These are phyloP conservation scores for Drosophila emarginata DNA, from an alignment of 2,888 invertebrate species.

Conservation along the genomic window DNA sequence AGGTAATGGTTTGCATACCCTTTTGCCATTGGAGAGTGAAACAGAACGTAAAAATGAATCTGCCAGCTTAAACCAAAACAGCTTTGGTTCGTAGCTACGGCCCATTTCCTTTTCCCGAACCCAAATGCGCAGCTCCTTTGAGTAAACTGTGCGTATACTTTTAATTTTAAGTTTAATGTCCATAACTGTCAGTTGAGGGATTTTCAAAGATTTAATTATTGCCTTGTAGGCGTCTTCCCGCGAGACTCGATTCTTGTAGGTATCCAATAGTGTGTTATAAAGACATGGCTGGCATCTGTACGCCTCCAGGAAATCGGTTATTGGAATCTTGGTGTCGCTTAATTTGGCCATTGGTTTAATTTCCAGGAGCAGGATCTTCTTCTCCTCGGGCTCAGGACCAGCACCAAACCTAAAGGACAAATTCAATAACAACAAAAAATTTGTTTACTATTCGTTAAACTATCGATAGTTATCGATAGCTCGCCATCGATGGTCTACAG, in stretches of 20 bases:
- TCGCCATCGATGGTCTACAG: neutral
- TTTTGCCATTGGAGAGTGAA: conserved; percentile 64
- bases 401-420: neutral
- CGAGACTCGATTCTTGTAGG: conserved; percentile 76
- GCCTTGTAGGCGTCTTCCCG: conserved; percentile 74
- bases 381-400: neutral
- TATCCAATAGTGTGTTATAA: conserved; percentile 74
- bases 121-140: conserved; percentile 76
- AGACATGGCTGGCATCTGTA: conserved; percentile 78
- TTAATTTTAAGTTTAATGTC: conserved; percentile 81
- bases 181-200: conserved; percentile 68
- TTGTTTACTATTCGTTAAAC: conserved; percentile 19
- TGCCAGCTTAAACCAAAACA: conserved; percentile 78
- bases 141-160: conserved; percentile 81
- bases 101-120: conserved; percentile 65
- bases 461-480: neutral
- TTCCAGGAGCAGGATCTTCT: neutral
- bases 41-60: conserved; percentile 74
- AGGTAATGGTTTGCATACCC: conserved; percentile 40
- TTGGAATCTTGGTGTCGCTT: conserved; percentile 73
- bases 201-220: conserved; percentile 74
- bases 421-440: conserved; percentile 9
- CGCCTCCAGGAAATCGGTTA: conserved; percentile 75
- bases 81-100: conserved; percentile 68
- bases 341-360: conserved; percentile 65